Conservation (phyloP, 2,888 invertebrate species). For the Spatulosminthurus flaviceps region DNA sequence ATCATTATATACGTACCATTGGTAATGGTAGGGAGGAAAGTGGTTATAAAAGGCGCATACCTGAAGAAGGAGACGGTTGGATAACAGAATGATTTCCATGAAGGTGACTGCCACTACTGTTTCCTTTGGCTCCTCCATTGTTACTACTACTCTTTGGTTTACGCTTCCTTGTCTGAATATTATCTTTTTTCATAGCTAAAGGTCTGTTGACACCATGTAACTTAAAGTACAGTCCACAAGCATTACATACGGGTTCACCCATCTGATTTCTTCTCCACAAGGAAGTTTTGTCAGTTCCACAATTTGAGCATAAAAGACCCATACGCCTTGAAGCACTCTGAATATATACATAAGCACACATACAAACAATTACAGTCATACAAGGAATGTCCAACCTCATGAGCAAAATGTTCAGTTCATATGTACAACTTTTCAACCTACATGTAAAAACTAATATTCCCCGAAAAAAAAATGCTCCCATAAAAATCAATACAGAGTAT, state of each 20-base stretch:
- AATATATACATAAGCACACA: conserved; percentile 19
- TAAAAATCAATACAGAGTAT: no score
- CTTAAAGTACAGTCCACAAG: conserved; percentile 70
- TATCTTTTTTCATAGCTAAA: conserved; percentile 97
- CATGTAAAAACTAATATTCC: no score
- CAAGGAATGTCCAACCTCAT: background rate
- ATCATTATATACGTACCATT: no score
- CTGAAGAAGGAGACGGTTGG: conserved; percentile 18
- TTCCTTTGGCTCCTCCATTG: conserved; percentile 27
- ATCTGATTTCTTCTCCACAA: conserved; percentile 81
- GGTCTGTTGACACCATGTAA: conserved; percentile 78
- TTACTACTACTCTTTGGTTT: conserved; percentile 77
- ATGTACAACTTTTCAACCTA: no score
- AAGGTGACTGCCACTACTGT: conserved; percentile 29
- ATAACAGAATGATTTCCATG: conserved; percentile 40
- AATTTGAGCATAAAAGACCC: conserved; percentile 91
- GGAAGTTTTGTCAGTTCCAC: conserved; percentile 88
- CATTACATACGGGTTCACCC: conserved; percentile 75
- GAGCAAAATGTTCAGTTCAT: background rate
- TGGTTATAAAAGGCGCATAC: background rate
- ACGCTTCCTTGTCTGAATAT: conserved; percentile 95
- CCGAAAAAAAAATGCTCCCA: no score
- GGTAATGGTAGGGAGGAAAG: background rate
- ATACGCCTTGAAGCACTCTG: conserved; percentile 77
- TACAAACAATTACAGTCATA: background rate